These are phyloP conservation scores for Diplodus sargus DNA, from an alignment of 2,797 vertebrate species.

Conservation along the genomic window DNA sequence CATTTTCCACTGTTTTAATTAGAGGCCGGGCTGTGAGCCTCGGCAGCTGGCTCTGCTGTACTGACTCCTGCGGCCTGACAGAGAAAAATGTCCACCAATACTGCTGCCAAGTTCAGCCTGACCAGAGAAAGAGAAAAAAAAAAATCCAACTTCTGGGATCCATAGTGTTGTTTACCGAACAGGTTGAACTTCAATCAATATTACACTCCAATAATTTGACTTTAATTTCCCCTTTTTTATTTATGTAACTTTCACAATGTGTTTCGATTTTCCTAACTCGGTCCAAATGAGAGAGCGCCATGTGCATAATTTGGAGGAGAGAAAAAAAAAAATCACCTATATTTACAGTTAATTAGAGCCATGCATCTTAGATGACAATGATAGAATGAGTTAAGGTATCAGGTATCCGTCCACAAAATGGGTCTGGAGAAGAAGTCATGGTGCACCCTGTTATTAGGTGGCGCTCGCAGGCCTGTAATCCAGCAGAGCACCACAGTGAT, in stretches of 20 bases:
- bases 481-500: slow-evolving; percentile 44
- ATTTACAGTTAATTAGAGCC: slow-evolving; percentile 84
- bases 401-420: slow-evolving; percentile 76
- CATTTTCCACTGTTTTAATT: slow-evolving; percentile 99
- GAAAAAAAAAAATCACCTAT: slow-evolving; percentile 74
- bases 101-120: slow-evolving; percentile 91
- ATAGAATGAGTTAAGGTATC: slow-evolving; percentile 78
- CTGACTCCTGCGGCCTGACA: slow-evolving; percentile 95
- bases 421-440: slow-evolving; percentile 44
- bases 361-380: slow-evolving; percentile 79
- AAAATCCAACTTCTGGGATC: slow-evolving; percentile 80
- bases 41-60: slow-evolving; percentile 95
- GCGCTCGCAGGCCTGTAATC: slow-evolving; percentile 71
- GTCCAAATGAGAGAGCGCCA: slow-evolving; percentile 77
- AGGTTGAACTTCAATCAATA: slow-evolving; percentile 82
- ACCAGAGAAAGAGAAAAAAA: slow-evolving; percentile 82
- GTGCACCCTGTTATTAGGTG: slow-evolving; percentile 77
- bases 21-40: slow-evolving; percentile 95
- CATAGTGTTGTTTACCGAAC: slow-evolving; percentile 85
- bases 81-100: slow-evolving; percentile 91
- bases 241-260: slow-evolving; percentile 71
- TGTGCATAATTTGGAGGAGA: slow-evolving; percentile 78
- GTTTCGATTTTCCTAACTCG: slow-evolving; percentile 76
- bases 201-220: slow-evolving; percentile 72
- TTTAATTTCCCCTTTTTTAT: slow-evolving; percentile 63